These are phyloP conservation scores for Stenotaenia linearis DNA, from an alignment of 2,888 invertebrate species.

Conservation along the genomic window DNA sequence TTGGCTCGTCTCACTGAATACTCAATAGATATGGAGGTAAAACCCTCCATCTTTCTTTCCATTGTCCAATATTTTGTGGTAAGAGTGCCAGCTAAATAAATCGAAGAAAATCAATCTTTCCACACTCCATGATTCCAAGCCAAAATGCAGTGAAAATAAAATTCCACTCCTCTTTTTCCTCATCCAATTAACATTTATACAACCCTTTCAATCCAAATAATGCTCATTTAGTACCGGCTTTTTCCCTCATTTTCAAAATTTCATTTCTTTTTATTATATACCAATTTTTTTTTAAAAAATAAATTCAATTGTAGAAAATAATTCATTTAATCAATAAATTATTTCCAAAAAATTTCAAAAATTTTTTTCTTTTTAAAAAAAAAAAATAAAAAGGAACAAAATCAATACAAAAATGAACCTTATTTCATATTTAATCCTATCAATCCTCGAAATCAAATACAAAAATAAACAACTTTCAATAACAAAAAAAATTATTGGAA, in stretches of 20 bases:
- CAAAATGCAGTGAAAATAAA: neutral
- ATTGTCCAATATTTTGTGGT: conserved; percentile 5
- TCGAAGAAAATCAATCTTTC: conserved; percentile 9
- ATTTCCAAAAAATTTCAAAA: neutral
- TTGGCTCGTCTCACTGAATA: conserved; percentile 9
- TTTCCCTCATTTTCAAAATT: neutral
- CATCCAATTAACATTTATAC: neutral
- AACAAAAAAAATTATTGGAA: too few species aligned
- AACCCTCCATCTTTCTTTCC: neutral
- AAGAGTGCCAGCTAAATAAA: conserved; percentile 9
- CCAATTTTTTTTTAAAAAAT: neutral
- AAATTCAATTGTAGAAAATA: neutral
- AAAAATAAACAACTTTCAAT: too few species aligned
- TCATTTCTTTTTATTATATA: neutral
- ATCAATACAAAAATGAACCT: neutral
- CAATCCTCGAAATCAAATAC: neutral
- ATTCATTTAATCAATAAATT: neutral
- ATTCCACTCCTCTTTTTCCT: neutral
- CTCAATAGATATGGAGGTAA: conserved; percentile 9
- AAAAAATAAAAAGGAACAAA: too few species aligned
- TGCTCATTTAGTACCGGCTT: neutral
- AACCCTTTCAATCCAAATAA: neutral
- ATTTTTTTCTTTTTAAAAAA: too few species aligned
- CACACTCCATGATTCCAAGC: conserved; percentile 9
- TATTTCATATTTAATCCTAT: neutral